A percentile compares a stretch with the other conserved stretches of the same genome.
Evolutionary conservation across 2,113 vertebrate genomes (phyloP).

Genomic region (Sakesphorus luctuosus): DNA sequence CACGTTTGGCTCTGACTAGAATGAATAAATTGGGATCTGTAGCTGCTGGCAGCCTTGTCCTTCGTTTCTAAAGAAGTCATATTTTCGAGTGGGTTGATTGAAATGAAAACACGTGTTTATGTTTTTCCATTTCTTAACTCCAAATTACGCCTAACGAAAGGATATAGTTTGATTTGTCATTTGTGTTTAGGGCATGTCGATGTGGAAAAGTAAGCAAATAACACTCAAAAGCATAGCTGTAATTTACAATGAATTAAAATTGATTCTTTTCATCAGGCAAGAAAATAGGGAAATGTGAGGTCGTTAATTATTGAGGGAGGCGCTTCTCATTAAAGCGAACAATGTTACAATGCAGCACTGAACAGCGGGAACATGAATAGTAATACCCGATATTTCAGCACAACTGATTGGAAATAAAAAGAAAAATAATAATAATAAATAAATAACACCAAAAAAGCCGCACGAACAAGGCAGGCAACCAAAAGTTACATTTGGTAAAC

Average conservation of each 20-base stretch:
- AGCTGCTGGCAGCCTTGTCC: slow-evolving; percentile 7
- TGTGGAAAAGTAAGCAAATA: slow-evolving; percentile 78
- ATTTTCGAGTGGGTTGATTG: slow-evolving; percentile 2
- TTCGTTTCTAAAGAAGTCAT: slow-evolving; percentile 26
- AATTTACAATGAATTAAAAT: slow-evolving; percentile 86
- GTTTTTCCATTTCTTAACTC: slow-evolving; percentile 28
- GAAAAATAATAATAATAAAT: background rate
- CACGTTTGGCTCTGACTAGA: slow-evolving; percentile 8
- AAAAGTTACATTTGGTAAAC: slow-evolving; percentile 68
- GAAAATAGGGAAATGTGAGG: slow-evolving; percentile 85
- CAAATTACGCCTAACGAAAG: slow-evolving; percentile 55
- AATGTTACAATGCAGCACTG: slow-evolving; percentile 78
- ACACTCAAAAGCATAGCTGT: slow-evolving; percentile 80
- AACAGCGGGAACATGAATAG: slow-evolving; percentile 75
- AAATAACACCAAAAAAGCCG: background rate
- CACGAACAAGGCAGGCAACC: slow-evolving; percentile 30
- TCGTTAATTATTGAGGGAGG: slow-evolving; percentile 85
- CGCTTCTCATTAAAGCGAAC: slow-evolving; percentile 81
- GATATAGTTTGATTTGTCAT: slow-evolving; percentile 52
- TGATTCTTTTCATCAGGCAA: slow-evolving; percentile 87
- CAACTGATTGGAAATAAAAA: slow-evolving; percentile 56
- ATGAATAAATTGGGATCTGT: background rate
- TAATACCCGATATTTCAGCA: slow-evolving; percentile 70
- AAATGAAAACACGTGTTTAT: slow-evolving; percentile 51
- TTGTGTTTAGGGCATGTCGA: slow-evolving; percentile 55